A percentile compares a stretch with the other conserved stretches of the same genome.
Evolutionary conservation across 2,797 vertebrate species (phyloP).

Genomic region (Microtus californicus): DNA sequence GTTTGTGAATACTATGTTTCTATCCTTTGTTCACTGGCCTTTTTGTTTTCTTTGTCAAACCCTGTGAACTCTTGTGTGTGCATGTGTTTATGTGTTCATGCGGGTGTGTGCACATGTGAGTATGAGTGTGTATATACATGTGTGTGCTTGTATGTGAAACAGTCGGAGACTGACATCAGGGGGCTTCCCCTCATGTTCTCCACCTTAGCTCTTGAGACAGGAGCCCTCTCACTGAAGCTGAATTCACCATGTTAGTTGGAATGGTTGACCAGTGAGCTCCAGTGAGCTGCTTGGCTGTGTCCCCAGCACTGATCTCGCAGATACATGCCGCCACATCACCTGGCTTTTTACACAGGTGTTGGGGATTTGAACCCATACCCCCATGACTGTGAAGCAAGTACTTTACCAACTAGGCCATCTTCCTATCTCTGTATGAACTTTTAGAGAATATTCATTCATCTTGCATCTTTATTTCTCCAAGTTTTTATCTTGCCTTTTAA

Average conservation of each 20-base stretch:
- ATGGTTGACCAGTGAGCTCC: neutral
- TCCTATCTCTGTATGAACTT: neutral
- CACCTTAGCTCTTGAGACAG: neutral
- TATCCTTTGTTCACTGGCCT: constrained; percentile 14
- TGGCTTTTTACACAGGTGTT: neutral
- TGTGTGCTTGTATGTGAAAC: neutral
- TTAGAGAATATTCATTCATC: neutral
- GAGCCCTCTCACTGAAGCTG: neutral
- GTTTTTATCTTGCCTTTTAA: constrained; percentile 28
- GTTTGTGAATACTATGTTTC: neutral
- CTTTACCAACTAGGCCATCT: neutral
- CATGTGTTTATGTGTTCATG: neutral
- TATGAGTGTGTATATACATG: neutral
- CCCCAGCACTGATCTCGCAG: neutral
- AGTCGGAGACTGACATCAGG: neutral
- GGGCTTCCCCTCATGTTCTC: neutral
- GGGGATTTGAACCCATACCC: neutral
- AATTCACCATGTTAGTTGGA: neutral
- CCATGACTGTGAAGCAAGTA: neutral
- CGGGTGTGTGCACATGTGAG: neutral
- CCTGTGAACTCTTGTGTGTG: neutral
- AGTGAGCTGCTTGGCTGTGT: neutral
- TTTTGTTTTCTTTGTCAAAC: constrained; percentile 11
- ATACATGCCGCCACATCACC: neutral
- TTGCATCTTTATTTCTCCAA: constrained; percentile 9